These are phyloP conservation scores for Caenorhabditis sp. DNA, from an alignment of 2,888 invertebrate species.

Conservation along the genomic window DNA sequence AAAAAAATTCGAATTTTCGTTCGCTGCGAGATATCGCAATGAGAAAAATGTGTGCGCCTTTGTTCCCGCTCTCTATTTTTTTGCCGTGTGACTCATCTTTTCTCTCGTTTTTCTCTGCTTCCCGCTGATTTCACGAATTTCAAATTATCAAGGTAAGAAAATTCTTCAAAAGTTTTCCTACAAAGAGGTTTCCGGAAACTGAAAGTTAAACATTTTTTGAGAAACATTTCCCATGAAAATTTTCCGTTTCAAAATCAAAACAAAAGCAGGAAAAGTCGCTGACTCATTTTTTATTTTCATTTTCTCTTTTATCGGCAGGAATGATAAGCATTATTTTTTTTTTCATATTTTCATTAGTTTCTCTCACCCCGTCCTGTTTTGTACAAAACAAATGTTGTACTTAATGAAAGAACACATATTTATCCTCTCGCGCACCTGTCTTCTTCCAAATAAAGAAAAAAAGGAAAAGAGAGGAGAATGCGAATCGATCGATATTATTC, in stretches of 20 bases:
- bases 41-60: slow-evolving; percentile 27
- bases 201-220: too few species aligned
- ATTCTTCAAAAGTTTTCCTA: too few species aligned
- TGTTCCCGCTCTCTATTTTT: slow-evolving; percentile 10
- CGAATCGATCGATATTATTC: not conserved
- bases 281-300: not conserved
- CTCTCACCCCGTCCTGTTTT: not conserved
- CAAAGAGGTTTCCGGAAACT: too few species aligned
- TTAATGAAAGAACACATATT: not conserved
- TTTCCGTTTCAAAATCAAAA: not conserved
- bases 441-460: not conserved
- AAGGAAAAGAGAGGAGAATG: not conserved
- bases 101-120: not conserved
- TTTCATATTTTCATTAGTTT: not conserved
- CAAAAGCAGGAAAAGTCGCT: not conserved
- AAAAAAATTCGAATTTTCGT: slow-evolving; percentile 23
- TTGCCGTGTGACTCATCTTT: slow-evolving; percentile 18
- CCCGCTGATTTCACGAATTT: not conserved
- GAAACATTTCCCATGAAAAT: not conserved
- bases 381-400: not conserved
- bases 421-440: not conserved
- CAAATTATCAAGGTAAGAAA: not conserved
- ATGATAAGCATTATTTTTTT: not conserved
- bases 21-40: slow-evolving; percentile 31
- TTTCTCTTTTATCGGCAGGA: not conserved